Base-by-base conservation (phyloP, 2,797 vertebrate genomes). In the Muscicapa striata region DNA sequence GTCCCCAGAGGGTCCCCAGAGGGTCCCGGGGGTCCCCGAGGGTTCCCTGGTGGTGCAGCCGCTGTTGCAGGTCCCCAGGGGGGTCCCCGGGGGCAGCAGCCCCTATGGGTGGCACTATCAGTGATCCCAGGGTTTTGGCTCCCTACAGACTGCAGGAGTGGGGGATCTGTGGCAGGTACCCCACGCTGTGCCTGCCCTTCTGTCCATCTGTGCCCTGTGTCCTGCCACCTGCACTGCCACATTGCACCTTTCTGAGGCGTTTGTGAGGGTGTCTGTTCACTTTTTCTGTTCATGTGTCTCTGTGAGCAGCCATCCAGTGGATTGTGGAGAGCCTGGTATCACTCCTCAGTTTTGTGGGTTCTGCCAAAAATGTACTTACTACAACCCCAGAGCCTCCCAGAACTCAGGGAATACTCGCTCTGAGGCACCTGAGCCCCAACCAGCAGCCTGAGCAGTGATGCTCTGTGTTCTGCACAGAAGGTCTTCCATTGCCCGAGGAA, bases 71-170 rank as follows among this genome's bases (percentile, higher is more conserved):
- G 4, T 38, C 10, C 16, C 5, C 23, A 2, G 13, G 5, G 11
- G 6, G 6, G 5, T 46, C 21, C 7, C 19, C 20, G 4, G 14
- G 13, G 63, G 59, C 10, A 32, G 55, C n/a, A 11, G 8, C 43
- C 13, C 0, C 0, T 4, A 2, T 13, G 0, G 1, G 8, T 3
- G 4, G 2, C 40, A 5, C 9, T 5, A 0, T 3, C 7, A 6
- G 43, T 2, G 19, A 7, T 27, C 11, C 7, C 3, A 3, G 2
- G 23, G 17, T 3, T 22, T 24, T 64, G 59, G 15, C 4, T 73
- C 19, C 40, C 54, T 11, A 0, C 30, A 21, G 32, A 2, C 11
- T 0, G 0, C 49, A 5, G 27, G 8, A 11, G 4, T 7, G 16
- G 8, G 15, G 13, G 23, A 4, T 34, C 12, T 54, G 27, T 2